Evolutionary conservation across 2,888 invertebrate species (phyloP), one percentile per base, ranked within the genome.

Genomic region (Hydraecia micacea): DNA sequence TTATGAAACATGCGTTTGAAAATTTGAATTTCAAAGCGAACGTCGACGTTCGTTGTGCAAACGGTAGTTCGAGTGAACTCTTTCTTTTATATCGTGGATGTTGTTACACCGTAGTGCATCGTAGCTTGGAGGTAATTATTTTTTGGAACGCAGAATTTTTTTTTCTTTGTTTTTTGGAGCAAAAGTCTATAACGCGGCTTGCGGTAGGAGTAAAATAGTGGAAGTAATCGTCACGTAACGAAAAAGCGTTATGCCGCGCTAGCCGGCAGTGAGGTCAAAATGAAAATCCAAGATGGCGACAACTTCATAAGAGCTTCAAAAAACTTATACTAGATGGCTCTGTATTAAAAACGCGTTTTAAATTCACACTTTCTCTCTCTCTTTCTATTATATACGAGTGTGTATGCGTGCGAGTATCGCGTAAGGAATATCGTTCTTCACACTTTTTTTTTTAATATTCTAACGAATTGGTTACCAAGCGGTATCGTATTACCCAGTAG

Each of bases 21-120:
- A 84, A 92, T 92, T 92, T 93, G 90, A 92, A 92, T 91, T 91
- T 91, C 91, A 93, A 90, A 89, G 89, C 68, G 74, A 75, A 80
- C 77, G 84, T 88, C 88, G 84, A 77, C 86, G 86, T 84, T 81
- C 80, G 77, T 80, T 88, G 84, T 80, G 78, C 84, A 86, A 86
- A 86, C 81, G 82, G 79, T 83, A 83, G 79, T 84, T 77, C 72
- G 58, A 89, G 76, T 77, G 81, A 86, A 87, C 82, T 85, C 80
- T 77, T 86, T 85, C 75, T 88, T 85, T 80, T 76, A 52, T 75
- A 81, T 60, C 67, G 11, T 60, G 74, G 73, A 58, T 73, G n/a
- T 18, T 76, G 15, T 85, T 42, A 80, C 80, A 88, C 80, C 63
- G 69, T 9, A 77, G 11, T 76, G 80, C 72, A 66, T 73, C 39